Evolutionary conservation across 2,888 invertebrate species (phyloP), one percentile per base, ranked within the genome.

Genomic region (Hypselothyrea guttata): DNA sequence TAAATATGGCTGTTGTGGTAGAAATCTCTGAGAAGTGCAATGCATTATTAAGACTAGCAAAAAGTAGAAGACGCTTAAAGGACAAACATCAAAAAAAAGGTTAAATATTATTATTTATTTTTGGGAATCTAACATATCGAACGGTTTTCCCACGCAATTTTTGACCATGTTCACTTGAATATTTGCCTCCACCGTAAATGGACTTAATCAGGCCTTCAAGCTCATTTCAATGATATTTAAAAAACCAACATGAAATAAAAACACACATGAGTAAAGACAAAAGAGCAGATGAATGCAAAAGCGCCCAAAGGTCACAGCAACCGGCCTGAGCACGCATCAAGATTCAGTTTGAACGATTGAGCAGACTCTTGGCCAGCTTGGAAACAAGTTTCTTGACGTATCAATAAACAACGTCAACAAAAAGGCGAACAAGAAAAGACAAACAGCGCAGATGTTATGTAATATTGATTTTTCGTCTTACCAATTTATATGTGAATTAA

Each of bases 241-340:
- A 55, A 59, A 33, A 42, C 37, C 22, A 22, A 22, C n/a, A 22
- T 22, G 5, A 22, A 22, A 41, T 7, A 4, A 28, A 1, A 35
- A 27, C 41, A 46, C 33, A 41, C 13, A 22, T 22, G 42, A 59
- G 37, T 8, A 28, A 37, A 42, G 44, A 57, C 12, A 51, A 49
- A 53, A 41, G 54, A 44, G 2, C 22, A 30, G 48, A 47, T 49
- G 48, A 65, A 66, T 66, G 66, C 68, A 76, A 63, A 81, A 59
- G 51, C 74, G 34, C 73, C 71, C 82, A 85, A 82, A 82, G 81
- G 81, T 85, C 81, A 85, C 46, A 31, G 45, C 69, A 77, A 84
- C 82, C 78, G 71, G 79, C 76, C 22, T 71, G 74, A 41, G 48
- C 71, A 79, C 75, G 84, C 82, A 84, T 56, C 41, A 64, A 53